Percentiles rank a stretch among this genome's conserved stretches.
Evolutionary conservation across 2,797 vertebrate species (phyloP).

Genomic region (Orientallactaga sibirica): DNA sequence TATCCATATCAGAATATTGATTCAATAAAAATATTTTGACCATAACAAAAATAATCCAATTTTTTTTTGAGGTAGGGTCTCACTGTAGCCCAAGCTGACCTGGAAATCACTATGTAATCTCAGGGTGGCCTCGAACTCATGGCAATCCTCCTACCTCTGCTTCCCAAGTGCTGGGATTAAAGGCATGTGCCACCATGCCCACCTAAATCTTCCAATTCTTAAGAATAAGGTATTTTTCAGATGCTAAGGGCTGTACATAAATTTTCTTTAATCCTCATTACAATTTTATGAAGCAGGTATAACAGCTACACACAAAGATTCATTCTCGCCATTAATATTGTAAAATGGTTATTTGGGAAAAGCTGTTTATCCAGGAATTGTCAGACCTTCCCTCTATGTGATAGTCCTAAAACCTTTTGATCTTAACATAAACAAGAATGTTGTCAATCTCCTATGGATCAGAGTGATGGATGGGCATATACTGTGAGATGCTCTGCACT

Average conservation of each 20-base stretch:
- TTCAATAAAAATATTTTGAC: neutral
- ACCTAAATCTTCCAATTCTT: neutral
- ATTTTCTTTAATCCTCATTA: neutral
- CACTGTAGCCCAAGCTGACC: too few species aligned
- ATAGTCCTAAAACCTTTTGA: neutral
- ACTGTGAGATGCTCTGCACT: too few species aligned
- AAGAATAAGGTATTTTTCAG: neutral
- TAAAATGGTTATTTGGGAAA: neutral
- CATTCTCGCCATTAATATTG: neutral
- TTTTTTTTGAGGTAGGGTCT: too few species aligned
- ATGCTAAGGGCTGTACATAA: neutral
- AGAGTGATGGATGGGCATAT: neutral
- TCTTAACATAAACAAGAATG: neutral
- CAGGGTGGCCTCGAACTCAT: too few species aligned
- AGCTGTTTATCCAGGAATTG: neutral
- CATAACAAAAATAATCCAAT: neutral
- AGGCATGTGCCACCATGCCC: too few species aligned
- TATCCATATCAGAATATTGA: neutral
- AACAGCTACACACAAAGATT: neutral
- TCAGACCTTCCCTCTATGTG: fast-evolving
- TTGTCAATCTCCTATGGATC: too few species aligned
- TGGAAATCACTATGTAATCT: too few species aligned
- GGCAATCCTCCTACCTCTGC: too few species aligned
- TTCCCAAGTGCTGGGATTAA: too few species aligned
- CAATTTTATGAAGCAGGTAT: neutral